These are phyloP conservation scores for Cryptoprocta ferox DNA, from an alignment of 2,797 vertebrate genomes.

Conservation along the genomic window DNA sequence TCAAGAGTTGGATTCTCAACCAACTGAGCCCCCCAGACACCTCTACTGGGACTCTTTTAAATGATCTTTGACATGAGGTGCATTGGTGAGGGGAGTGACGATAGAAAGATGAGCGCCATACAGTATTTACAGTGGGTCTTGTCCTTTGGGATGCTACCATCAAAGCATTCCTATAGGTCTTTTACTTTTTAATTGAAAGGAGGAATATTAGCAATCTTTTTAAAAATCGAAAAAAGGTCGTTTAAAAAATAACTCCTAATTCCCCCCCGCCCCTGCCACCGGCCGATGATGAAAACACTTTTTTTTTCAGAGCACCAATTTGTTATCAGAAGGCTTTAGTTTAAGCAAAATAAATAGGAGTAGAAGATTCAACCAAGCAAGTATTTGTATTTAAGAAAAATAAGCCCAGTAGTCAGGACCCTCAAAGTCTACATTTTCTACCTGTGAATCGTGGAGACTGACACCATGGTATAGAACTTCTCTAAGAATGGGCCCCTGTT, in stretches of 20 bases:
- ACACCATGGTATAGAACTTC: background rate
- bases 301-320: background rate
- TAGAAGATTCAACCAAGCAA: background rate
- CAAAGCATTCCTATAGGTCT: background rate
- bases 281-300: background rate
- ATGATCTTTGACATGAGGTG: background rate
- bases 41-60: background rate
- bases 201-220: background rate
- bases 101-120: background rate
- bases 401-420: background rate
- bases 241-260: background rate
- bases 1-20: no score
- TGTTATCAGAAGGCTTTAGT: background rate
- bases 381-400: background rate
- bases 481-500: background rate
- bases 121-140: background rate
- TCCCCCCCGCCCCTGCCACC: background rate
- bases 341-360: background rate
- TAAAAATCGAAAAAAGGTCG: background rate
- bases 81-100: background rate
- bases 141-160: background rate
- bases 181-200: conserved; percentile 9
- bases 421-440: background rate
- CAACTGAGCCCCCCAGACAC: no score
- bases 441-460: background rate